phyloP scores from a whole-genome alignment of 37 sponge, comb jelly and placozoan genomes.

The Hexactinellida sp. region DNA sequence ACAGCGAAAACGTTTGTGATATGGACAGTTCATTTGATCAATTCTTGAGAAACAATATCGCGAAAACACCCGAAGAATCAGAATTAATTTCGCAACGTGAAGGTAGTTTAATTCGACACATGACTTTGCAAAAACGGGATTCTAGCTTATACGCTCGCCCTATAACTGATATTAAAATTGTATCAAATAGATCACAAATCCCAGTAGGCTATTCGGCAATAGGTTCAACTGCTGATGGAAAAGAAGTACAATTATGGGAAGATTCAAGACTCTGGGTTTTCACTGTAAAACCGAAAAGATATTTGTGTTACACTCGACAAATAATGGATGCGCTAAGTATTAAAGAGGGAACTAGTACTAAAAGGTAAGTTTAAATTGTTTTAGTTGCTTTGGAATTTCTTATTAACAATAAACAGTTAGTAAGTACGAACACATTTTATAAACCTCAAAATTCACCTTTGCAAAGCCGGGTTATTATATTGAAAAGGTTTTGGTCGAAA shows the following conservation, averaged over 20 bases:
- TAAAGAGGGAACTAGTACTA: constrained; percentile 11
- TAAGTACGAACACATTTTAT: no score
- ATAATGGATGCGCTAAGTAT: background rate
- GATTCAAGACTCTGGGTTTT: background rate
- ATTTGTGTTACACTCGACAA: constrained; percentile 11
- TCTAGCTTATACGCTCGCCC: background rate
- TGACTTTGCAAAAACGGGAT: background rate
- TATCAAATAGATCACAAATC: background rate
- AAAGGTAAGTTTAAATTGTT: background rate
- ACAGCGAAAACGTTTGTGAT: background rate
- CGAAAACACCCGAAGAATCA: background rate
- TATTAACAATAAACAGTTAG: no score
- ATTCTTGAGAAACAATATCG: background rate
- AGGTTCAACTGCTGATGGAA: background rate
- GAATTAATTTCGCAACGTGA: background rate
- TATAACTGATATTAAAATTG: background rate
- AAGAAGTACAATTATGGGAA: background rate
- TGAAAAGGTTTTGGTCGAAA: no score
- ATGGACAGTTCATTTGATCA: background rate
- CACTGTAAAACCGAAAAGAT: background rate
- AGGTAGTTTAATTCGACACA: background rate
- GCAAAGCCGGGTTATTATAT: no score
- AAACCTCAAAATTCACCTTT: no score
- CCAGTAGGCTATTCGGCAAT: background rate
- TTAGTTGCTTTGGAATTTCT: no score